A percentile compares a stretch with the other conserved stretches of the same genome.
Conservation (phyloP, 2,888 invertebrate species). For the Lepidocyrtinus sp. region DNA sequence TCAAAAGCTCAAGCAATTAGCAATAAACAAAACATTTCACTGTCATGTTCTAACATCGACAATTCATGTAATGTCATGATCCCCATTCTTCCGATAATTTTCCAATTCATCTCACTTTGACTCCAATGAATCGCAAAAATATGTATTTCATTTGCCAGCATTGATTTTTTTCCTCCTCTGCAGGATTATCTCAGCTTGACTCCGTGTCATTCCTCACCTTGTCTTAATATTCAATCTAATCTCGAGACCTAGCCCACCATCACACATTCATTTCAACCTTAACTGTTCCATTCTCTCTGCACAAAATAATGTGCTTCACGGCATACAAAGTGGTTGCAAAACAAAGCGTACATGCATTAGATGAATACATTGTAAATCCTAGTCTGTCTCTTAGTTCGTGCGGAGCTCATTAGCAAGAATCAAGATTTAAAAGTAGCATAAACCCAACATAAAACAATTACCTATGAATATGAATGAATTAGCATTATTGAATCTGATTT, state of each 20-base stretch:
- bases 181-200: slow-evolving; percentile 43
- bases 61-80: neutral
- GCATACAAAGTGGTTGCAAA: neutral
- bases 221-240: neutral
- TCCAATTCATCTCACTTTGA: neutral
- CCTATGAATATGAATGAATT: neutral
- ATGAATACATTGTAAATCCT: slow-evolving; percentile 20
- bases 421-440: slow-evolving; percentile 31
- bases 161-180: neutral
- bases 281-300: too few species aligned
- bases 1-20: slow-evolving; percentile 14
- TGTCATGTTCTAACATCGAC: neutral
- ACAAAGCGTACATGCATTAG: too few species aligned
- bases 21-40: slow-evolving; percentile 19
- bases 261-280: neutral
- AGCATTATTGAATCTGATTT: neutral
- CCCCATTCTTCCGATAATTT: slow-evolving; percentile 13
- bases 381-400: slow-evolving; percentile 27
- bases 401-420: slow-evolving; percentile 45
- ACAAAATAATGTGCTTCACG: neutral
- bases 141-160: neutral
- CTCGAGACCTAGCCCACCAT: slow-evolving; percentile 4
- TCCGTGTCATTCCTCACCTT: slow-evolving; percentile 40
- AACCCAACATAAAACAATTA: slow-evolving; percentile 22
- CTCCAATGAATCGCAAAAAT: slow-evolving; percentile 7